A percentile compares a stretch with the other conserved stretches of the same genome.
Conservation (phyloP, 2,888 invertebrate genomes). For the Salticus scenicus region DNA sequence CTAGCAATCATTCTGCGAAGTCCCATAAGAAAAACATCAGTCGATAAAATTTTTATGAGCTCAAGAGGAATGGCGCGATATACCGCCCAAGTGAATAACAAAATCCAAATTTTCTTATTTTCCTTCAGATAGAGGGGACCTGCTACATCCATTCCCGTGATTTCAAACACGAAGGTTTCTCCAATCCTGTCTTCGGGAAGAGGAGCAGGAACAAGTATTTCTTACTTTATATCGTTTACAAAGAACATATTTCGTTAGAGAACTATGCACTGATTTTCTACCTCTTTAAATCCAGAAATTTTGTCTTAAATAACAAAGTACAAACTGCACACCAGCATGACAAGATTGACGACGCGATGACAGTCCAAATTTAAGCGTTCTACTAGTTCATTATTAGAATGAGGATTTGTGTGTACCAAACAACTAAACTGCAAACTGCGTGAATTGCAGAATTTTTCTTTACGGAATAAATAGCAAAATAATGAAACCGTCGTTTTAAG, state of each 20-base stretch:
- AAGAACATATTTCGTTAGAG: neutral
- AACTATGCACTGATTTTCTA: neutral
- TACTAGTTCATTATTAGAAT: no score
- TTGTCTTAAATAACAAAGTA: neutral
- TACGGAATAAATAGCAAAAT: no score
- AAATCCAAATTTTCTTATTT: conserved; percentile 15
- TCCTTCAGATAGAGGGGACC: neutral
- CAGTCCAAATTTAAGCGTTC: no score
- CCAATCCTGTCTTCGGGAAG: neutral
- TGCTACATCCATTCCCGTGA: neutral
- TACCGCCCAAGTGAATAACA: conserved; percentile 21
- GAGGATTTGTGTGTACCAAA: no score
- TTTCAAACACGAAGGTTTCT: neutral
- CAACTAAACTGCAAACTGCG: no score
- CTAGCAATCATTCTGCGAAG: conserved; percentile 18
- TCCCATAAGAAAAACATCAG: conserved; percentile 14
- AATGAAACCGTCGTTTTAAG: no score
- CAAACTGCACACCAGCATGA: no score
- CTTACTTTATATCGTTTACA: neutral
- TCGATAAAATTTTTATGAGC: neutral
- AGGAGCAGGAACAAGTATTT: neutral
- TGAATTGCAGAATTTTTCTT: no score
- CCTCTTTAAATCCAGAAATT: neutral
- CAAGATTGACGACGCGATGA: neutral
- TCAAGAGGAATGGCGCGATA: conserved; percentile 18